These are phyloP conservation scores for Chloropsis cyanopogon DNA, from an alignment of 2,113 vertebrate genomes.

Conservation along the genomic window DNA sequence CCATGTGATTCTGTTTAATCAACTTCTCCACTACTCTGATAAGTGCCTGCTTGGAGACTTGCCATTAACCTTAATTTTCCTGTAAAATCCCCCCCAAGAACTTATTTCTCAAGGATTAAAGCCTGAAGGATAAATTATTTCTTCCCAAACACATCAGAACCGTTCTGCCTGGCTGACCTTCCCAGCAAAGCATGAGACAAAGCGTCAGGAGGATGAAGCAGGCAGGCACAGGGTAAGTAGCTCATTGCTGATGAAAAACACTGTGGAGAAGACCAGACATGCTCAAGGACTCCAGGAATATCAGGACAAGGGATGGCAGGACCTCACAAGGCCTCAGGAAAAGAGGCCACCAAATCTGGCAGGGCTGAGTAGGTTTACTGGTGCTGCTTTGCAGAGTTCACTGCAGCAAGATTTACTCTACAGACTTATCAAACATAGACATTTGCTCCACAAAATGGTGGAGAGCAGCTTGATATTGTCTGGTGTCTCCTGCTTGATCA, in stretches of 20 bases:
- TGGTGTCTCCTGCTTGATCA: background rate
- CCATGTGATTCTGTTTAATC: conserved; percentile 32
- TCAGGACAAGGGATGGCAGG: background rate
- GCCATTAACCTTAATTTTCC: conserved; percentile 20
- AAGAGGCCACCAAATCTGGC: background rate
- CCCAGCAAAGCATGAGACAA: background rate
- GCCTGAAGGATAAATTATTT: conserved; percentile 38
- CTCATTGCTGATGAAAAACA: background rate
- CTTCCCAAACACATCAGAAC: background rate
- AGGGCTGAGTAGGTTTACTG: background rate
- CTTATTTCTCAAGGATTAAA: conserved; percentile 52
- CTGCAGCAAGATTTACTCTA: background rate
- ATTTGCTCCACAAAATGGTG: background rate
- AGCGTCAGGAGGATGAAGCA: background rate
- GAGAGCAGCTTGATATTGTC: background rate
- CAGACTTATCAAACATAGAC: background rate
- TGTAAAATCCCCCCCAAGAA: conserved; percentile 24
- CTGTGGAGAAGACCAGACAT: background rate
- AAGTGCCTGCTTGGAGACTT: conserved; percentile 13
- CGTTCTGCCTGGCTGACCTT: conserved; percentile 4
- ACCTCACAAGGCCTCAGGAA: background rate
- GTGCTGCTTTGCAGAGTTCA: background rate
- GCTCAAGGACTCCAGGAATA: background rate
- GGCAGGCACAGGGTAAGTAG: background rate
- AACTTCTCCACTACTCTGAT: background rate